Evolutionary conservation across 2,888 invertebrate genomes (phyloP), one percentile per base, ranked within the genome.

Genomic region (Smittia aterrima): DNA sequence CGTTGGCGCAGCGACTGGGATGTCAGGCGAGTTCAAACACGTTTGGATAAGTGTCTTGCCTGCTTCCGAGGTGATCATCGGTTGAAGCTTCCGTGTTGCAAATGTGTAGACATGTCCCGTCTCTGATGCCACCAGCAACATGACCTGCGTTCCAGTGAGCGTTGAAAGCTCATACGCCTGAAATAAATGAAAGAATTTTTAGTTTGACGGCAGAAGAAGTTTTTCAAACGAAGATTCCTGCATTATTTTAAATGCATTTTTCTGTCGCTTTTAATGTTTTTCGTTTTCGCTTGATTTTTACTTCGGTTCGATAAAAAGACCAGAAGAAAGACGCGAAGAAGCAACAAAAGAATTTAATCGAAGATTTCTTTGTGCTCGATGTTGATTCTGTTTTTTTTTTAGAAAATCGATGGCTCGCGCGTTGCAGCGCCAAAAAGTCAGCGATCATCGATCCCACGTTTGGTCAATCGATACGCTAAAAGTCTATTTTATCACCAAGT

Each of bases 61-160:
- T 75, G 93, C 92, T 82, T 94, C 93, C 78, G 97, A 97, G 66
- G 97, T 98, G 83, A 99, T 98, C 98, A 99, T 99, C 78, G 99
- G 99, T 84, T 98, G 97, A 74, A 99, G 88, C 84, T 97, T 97
- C 78, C 97, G 89, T 78, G 99, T 99, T 77, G 99, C 98, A 86
- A 98, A 99, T 76, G 99, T 99, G 86, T 99, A 99, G 80, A 99
- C 99, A 86, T 99, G 99, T 74, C 98, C 98, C 20, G 98, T 98
- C 85, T 98, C 98, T 77, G 96, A 97, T 76, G 98, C 98, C 77
- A 99, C 98, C 81, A 99, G 87, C 79, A 99, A 87, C 98, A 99
- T 99, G 83, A 99, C 98, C 86, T 99, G 98, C 40, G 99, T 99
- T 74, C 99, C 99, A 77, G 99, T 99, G 83, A 99, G 85, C 78